A percentile compares a stretch with the other conserved stretches of the same genome.
Evolutionary conservation across 2,113 vertebrate genomes (phyloP).

Genomic region (Noctilio leporinus): DNA sequence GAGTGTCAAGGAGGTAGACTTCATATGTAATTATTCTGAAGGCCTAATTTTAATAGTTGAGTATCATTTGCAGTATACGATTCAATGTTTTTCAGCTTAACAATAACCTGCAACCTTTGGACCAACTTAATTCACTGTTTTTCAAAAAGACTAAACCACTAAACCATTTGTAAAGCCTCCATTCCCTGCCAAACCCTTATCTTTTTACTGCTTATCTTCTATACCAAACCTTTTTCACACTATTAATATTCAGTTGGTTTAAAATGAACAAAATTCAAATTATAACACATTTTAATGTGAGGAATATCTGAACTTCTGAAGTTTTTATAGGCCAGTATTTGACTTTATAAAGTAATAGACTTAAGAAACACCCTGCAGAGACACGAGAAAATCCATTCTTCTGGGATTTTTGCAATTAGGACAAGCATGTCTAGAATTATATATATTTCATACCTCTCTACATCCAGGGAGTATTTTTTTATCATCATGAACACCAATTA

Average conservation of each 20-base stretch:
- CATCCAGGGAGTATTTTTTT: conserved; percentile 1
- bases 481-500: background rate
- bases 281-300: conserved; percentile 18
- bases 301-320: background rate
- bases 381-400: conserved; percentile 32
- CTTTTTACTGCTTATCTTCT: background rate
- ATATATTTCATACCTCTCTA: conserved; percentile 48
- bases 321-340: background rate
- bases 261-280: conserved; percentile 30
- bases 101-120: too few species aligned
- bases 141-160: background rate
- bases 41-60: background rate
- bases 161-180: background rate
- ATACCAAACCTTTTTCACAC: background rate
- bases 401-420: conserved; percentile 42
- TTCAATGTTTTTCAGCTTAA: background rate
- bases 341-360: background rate
- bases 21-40: background rate
- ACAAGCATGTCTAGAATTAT: conserved; percentile 39
- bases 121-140: background rate
- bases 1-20: background rate
- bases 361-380: background rate
- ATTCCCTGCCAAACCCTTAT: background rate
- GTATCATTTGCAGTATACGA: background rate
- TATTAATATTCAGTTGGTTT: background rate